Conservation (phyloP, 2,113 vertebrate genomes). For the Campylomormyrus numenius region DNA sequence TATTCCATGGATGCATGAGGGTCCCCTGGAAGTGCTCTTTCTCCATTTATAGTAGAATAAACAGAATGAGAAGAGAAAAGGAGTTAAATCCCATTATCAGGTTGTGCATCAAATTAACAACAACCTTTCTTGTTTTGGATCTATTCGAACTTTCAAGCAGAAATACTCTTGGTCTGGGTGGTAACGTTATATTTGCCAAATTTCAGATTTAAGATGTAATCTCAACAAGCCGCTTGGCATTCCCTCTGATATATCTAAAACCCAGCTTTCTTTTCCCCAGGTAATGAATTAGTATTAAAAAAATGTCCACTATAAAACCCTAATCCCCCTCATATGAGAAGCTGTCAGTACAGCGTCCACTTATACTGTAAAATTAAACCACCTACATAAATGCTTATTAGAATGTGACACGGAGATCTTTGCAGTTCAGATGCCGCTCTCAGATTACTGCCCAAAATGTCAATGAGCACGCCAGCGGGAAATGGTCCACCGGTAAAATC, state of each 20-base stretch:
- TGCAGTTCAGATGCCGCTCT: conserved; percentile 38
- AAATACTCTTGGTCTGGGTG: conserved; percentile 44
- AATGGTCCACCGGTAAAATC: no score
- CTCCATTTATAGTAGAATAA: background rate
- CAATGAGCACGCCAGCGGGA: background rate
- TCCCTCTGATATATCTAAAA: conserved; percentile 53
- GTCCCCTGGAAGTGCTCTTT: background rate
- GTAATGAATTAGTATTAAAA: conserved; percentile 57
- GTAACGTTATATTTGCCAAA: conserved; percentile 52
- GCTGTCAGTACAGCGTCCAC: conserved; percentile 51
- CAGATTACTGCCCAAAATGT: conserved; percentile 37
- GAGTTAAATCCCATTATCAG: background rate
- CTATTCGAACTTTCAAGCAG: conserved; percentile 37
- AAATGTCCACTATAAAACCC: conserved; percentile 48
- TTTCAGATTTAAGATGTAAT: conserved; percentile 59
- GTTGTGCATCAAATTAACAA: conserved; percentile 7
- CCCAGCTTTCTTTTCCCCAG: conserved; percentile 58
- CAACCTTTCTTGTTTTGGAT: conserved; percentile 34
- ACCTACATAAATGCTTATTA: conserved; percentile 49
- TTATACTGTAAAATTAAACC: conserved; percentile 54
- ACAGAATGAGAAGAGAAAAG: background rate
- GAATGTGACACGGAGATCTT: conserved; percentile 25
- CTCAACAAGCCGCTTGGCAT: conserved; percentile 57
- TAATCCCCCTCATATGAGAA: conserved; percentile 52
- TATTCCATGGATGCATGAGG: background rate